Evolutionary conservation across 2,888 invertebrate genomes (phyloP).

Genomic region (Empis stercorea): DNA sequence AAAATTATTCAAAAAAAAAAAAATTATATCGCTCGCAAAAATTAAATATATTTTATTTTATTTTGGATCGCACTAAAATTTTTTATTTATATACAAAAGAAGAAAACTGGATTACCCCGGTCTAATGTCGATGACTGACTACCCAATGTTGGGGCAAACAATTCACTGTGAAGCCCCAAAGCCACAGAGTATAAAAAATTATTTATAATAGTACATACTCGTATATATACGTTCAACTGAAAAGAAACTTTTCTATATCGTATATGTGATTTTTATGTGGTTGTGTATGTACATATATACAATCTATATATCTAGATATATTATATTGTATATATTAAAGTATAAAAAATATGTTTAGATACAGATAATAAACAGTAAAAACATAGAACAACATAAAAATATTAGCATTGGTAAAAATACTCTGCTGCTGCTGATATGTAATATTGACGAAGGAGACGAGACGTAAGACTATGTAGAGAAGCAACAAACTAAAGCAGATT

Average conservation of each 20-base stretch:
- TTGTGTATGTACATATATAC: too few species aligned
- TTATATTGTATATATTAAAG: not conserved
- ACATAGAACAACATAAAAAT: not conserved
- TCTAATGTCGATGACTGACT: conserved; percentile 26
- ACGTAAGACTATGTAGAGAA: too few species aligned
- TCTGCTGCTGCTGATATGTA: too few species aligned
- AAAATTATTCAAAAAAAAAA: conserved; percentile 1
- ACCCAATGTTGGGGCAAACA: conserved; percentile 16
- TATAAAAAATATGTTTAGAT: not conserved
- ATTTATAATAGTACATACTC: not conserved
- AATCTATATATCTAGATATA: not conserved
- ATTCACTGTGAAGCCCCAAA: not conserved
- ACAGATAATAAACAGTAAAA: not conserved
- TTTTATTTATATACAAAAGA: too few species aligned
- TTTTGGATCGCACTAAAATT: too few species aligned
- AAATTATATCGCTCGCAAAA: not conserved
- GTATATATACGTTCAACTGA: too few species aligned
- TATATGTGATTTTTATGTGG: too few species aligned
- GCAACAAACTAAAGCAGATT: too few species aligned
- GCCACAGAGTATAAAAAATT: not conserved
- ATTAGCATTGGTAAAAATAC: not conserved
- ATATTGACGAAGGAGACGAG: too few species aligned
- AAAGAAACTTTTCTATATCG: too few species aligned
- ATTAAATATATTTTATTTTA: too few species aligned
- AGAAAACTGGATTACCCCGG: conserved; percentile 22